Conservation (phyloP, 35 echinoderm and acorn worm species). For the Lytechinus pictus region DNA sequence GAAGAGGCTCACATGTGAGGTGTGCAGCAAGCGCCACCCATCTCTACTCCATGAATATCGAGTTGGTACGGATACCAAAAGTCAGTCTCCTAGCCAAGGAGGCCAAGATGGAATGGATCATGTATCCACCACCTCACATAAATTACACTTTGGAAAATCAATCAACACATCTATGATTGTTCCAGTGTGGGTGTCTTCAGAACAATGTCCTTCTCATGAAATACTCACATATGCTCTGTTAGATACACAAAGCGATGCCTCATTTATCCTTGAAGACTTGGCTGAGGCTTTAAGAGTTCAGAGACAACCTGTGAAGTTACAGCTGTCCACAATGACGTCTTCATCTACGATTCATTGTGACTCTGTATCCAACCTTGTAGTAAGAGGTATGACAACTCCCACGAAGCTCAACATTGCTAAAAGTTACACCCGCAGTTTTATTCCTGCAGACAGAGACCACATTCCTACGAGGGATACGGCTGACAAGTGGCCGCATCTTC, state of each 20-base stretch:
- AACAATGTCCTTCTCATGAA: slow-evolving; percentile 24
- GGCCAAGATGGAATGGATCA: not conserved
- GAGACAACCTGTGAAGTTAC: slow-evolving; percentile 23
- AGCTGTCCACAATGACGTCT: slow-evolving; percentile 55
- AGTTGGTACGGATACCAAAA: not conserved
- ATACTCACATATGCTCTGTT: slow-evolving; percentile 65
- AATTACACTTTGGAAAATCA: not conserved
- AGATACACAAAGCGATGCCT: slow-evolving; percentile 69
- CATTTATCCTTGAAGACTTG: slow-evolving; percentile 55
- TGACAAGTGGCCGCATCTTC: slow-evolving; percentile 41
- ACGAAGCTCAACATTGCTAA: not conserved
- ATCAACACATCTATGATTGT: slow-evolving; percentile 64
- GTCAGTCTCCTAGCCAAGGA: not conserved
- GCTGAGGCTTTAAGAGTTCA: slow-evolving; percentile 25
- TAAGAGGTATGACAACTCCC: slow-evolving; percentile 38
- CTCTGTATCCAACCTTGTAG: slow-evolving; percentile 26
- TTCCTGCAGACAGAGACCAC: slow-evolving; percentile 17
- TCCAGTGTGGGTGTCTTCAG: slow-evolving; percentile 51
- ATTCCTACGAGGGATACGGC: slow-evolving; percentile 53
- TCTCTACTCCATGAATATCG: slow-evolving; percentile 60
- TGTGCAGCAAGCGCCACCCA: slow-evolving; percentile 67
- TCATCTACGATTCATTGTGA: slow-evolving; percentile 48
- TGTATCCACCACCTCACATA: not conserved
- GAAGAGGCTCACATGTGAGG: slow-evolving; percentile 56
- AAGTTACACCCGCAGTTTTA: slow-evolving; percentile 18